These are phyloP conservation scores for Listronotus bonariensis DNA, from an alignment of 1,140 invertebrate species.

Conservation along the genomic window DNA sequence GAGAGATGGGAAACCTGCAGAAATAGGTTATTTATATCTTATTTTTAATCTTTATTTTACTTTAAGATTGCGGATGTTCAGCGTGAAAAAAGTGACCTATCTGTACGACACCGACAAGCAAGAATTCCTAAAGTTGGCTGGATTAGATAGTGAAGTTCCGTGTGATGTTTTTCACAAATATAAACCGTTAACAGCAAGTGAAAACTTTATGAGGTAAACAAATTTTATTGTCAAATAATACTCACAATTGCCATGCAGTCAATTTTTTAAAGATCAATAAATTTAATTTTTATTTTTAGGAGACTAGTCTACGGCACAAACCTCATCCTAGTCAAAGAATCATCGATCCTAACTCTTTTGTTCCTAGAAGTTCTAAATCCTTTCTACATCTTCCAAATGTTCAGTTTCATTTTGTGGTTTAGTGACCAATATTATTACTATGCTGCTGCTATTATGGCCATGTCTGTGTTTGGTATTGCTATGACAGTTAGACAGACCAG, in stretches of 20 bases:
- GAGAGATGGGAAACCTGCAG: too few relatives aligned
- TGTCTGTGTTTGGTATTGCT: slow-evolving; percentile 83
- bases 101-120: slow-evolving; percentile 71
- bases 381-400: slow-evolving; percentile 95
- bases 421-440: slow-evolving; percentile 86
- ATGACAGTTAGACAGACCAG: slow-evolving; percentile 84
- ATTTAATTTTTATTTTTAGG: slow-evolving; percentile 56
- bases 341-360: slow-evolving; percentile 70
- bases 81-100: slow-evolving; percentile 77
- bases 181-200: slow-evolving; percentile 41
- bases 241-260: too few relatives aligned
- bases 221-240: too few relatives aligned
- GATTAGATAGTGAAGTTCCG: slow-evolving; percentile 70
- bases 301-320: slow-evolving; percentile 79
- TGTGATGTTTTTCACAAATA: slow-evolving; percentile 67
- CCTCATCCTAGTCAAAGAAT: slow-evolving; percentile 77
- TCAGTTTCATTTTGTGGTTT: slow-evolving; percentile 82
- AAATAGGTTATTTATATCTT: too few relatives aligned
- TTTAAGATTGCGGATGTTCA: slow-evolving; percentile 66
- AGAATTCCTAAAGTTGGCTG: slow-evolving; percentile 70
- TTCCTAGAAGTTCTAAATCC: slow-evolving; percentile 88
- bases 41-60: neutral
- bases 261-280: too few relatives aligned
- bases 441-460: slow-evolving; percentile 81
- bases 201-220: slow-evolving; percentile 48